Conservation (phyloP, 2,797 vertebrate species). For the Danio kyathit region DNA sequence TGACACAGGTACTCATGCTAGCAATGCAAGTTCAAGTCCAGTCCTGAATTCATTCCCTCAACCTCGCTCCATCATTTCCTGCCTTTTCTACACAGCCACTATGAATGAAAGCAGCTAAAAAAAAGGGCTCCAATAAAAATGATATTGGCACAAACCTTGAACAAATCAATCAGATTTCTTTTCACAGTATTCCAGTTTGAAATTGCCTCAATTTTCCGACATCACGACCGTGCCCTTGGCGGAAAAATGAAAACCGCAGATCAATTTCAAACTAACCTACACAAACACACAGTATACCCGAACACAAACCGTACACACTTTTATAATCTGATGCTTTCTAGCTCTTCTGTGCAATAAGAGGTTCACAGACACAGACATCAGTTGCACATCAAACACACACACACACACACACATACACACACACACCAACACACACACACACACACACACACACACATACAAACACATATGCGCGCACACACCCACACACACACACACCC, state of each 20-base stretch:
- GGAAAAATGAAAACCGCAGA: slow-evolving; percentile 44
- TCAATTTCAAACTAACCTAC: slow-evolving; percentile 29
- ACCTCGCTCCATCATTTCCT: neutral
- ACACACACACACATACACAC: slow-evolving; percentile 36
- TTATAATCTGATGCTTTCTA: slow-evolving; percentile 32
- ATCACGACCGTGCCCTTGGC: slow-evolving; percentile 23
- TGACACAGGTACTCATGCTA: neutral
- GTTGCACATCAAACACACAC: slow-evolving; percentile 29
- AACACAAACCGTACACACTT: slow-evolving; percentile 1
- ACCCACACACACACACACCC: too few species aligned
- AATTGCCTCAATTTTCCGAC: slow-evolving; percentile 32
- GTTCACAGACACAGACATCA: slow-evolving; percentile 28
- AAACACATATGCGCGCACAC: too few species aligned
- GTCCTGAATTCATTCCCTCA: neutral
- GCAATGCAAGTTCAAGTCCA: neutral
- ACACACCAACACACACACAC: too few species aligned
- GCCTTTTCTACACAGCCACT: neutral
- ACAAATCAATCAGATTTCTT: slow-evolving; percentile 34
- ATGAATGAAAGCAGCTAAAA: neutral
- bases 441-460: too few species aligned
- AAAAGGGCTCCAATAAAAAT: slow-evolving; percentile 30
- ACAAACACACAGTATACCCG: neutral
- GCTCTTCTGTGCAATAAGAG: slow-evolving; percentile 18
- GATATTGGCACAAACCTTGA: slow-evolving; percentile 17
- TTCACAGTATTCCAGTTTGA: slow-evolving; percentile 22